These are phyloP conservation scores for Trichonephila clavipes DNA, from an alignment of 1,140 invertebrate species.

Conservation along the genomic window DNA sequence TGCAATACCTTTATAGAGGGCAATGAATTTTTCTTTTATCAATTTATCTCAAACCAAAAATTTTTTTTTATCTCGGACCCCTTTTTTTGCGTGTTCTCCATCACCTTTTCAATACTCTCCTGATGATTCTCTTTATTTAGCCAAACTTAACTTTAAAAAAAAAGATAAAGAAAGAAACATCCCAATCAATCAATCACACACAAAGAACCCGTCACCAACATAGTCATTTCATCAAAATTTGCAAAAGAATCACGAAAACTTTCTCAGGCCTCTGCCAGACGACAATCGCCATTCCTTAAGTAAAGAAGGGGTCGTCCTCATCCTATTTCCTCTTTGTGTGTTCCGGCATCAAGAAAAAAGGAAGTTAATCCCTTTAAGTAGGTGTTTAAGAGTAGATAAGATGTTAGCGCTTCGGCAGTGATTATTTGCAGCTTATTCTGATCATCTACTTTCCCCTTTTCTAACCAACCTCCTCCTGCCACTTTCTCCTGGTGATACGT, in stretches of 20 bases:
- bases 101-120: too few species aligned
- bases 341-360: neutral
- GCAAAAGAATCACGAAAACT: neutral
- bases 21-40: too few species aligned
- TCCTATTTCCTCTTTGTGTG: neutral
- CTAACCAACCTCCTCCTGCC: neutral
- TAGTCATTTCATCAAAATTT: neutral
- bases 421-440: constrained; percentile 8
- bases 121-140: too few species aligned
- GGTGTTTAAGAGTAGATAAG: constrained; percentile 50
- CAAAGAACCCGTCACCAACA: too few species aligned
- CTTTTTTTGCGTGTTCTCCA: too few species aligned
- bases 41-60: too few species aligned
- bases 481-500: neutral
- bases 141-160: too few species aligned
- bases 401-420: neutral
- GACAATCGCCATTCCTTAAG: neutral
- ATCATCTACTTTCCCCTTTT: neutral
- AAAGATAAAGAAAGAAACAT: too few species aligned
- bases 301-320: neutral
- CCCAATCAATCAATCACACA: too few species aligned
- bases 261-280: neutral
- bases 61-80: too few species aligned
- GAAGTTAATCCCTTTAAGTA: constrained; percentile 48
- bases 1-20: too few species aligned